Base-by-base conservation (phyloP, 37 sponge, comb jelly and placozoan genomes). In the Halisarca cf. caerulea region DNA sequence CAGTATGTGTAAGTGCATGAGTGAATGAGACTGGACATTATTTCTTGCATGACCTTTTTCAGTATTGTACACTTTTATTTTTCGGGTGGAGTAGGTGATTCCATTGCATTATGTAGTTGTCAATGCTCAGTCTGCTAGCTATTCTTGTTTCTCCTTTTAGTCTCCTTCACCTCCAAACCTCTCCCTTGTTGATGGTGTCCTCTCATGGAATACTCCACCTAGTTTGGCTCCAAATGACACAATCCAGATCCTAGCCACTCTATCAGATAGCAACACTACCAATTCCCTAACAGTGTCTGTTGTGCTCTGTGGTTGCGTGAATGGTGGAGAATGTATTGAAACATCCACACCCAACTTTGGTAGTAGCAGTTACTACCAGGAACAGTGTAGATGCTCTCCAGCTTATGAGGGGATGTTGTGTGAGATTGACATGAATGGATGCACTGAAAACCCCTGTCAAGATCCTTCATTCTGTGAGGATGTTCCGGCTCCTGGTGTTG, bases 371-470 rank as follows among this genome's bases (percentile, higher is more conserved):
- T 68, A 68, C 34, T 68, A 68, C 69, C 69, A 68, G 69, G 69
- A 68, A 34, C 33, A 68, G 69, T 68, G 69, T 34, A 68, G n/a
- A 34, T 68, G 69, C 69, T 17, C 17, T 68, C 35, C 69, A 3
- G 69, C 69, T 34, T 68, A 68, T 34, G 69, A 68, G 69, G 69
- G 69, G 30, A 34, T 34, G 35, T 68, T 68, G 35, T 68, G 69
- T 68, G 69, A 68, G 69, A 34, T 32, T 7, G 69, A 68, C 35
- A 34, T 30, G 32, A 34, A 68, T 30, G 69, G 69, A 17, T 68
- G 69, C 34, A 68, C 32, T 17, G 35, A 68, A 27, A 68, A 68
- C 34, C 69, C 69, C 69, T 68, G 69, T 34, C 69, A 68, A 34
- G 69, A 68, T 2, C 69, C 69, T 6, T 68, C 69, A 28, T 34